phyloP scores from a whole-genome alignment of 2,797 vertebrate genomes.

The Sebastes goodei region DNA sequence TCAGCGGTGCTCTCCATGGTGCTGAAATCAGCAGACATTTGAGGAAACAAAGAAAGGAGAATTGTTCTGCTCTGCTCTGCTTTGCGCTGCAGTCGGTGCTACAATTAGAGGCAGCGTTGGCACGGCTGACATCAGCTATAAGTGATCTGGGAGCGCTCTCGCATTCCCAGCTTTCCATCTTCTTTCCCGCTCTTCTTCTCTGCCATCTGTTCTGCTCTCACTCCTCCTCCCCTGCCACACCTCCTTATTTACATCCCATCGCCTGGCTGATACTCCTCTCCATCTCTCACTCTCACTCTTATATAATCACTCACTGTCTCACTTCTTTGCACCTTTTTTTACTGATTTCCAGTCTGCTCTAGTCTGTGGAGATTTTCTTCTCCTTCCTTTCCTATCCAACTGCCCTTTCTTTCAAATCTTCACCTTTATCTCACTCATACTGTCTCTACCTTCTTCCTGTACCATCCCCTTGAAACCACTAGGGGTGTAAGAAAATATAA shows the following conservation, averaged over 20 bases:
- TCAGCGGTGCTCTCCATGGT: constrained; percentile 30
- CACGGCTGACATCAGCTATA: constrained; percentile 26
- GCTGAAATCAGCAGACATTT: constrained; percentile 32
- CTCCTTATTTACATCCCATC: constrained; percentile 39
- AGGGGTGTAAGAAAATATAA: no score
- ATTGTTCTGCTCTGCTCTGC: neutral
- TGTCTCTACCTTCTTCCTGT: neutral
- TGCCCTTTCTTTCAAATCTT: neutral
- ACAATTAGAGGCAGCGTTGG: constrained; percentile 1
- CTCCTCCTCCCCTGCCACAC: constrained; percentile 16
- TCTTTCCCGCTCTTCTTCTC: constrained; percentile 22
- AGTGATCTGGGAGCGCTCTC: constrained; percentile 31
- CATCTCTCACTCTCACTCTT: neutral
- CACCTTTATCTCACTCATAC: neutral
- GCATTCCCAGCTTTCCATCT: constrained; percentile 29
- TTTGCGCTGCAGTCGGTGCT: constrained; percentile 6
- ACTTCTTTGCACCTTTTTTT: neutral
- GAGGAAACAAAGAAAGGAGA: neutral
- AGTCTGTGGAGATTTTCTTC: neutral
- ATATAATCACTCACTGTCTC: constrained; percentile 28
- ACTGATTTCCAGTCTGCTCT: neutral
- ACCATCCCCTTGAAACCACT: neutral
- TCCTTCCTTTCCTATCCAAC: neutral
- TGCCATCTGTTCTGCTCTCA: constrained; percentile 62
- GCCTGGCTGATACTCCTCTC: constrained; percentile 3